A percentile compares a stretch with the other conserved stretches of the same genome.
Evolutionary conservation across 2,113 vertebrate genomes (phyloP).

Genomic region (Bagarius yarrelli): DNA sequence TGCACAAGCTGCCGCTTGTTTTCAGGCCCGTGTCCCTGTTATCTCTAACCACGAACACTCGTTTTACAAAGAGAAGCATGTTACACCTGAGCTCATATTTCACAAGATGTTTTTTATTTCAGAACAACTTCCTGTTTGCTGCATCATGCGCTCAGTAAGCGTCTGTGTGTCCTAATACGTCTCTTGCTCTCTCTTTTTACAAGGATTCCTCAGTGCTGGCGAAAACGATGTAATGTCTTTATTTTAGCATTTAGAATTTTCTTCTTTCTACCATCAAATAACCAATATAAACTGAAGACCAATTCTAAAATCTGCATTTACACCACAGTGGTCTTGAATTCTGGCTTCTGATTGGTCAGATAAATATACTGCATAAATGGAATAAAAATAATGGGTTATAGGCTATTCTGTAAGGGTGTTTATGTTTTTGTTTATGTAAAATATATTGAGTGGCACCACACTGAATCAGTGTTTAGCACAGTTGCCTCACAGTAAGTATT

Average conservation of each 20-base stretch:
- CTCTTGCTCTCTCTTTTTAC: not conserved
- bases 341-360: not conserved
- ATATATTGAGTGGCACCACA: no score
- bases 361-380: not conserved
- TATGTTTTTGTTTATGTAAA: no score
- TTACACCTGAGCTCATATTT: not conserved
- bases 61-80: not conserved
- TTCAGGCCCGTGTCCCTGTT: constrained; percentile 28
- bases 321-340: no score
- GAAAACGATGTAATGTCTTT: not conserved
- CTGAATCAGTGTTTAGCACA: no score
- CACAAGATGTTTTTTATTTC: not conserved
- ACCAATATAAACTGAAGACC: not conserved
- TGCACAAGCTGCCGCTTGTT: constrained; percentile 18
- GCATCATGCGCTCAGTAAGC: not conserved
- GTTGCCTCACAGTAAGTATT: no score
- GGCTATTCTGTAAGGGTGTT: no score
- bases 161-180: not conserved
- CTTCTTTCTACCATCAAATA: not conserved
- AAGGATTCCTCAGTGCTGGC: not conserved
- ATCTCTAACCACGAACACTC: constrained; percentile 23
- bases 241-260: not conserved
- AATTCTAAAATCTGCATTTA: not conserved
- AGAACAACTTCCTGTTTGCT: not conserved
- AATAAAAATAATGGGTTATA: not conserved